Evolutionary conservation across 1,140 invertebrate genomes (phyloP), one percentile per base, ranked within the genome.

Genomic region (Drosophila leontia): DNA sequence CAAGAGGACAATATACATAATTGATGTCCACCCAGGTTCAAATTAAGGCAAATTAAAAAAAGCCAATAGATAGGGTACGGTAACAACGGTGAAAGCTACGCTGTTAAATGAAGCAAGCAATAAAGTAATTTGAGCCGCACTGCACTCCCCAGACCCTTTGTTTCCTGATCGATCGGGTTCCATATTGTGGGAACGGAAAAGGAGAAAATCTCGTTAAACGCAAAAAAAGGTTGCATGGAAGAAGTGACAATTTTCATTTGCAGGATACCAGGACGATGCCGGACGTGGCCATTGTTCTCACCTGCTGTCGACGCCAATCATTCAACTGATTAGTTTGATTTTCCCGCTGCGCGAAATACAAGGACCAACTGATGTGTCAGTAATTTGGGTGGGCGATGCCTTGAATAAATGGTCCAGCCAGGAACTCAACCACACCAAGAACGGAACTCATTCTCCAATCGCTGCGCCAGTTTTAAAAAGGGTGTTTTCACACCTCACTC

Each of bases 301-400:
- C 51, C 64, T 77, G 44, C 69, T 44, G 72, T 74, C 63, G 75
- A 82, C 82, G 85, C 75, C 85, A 88, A 88, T 88, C 85, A 85
- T 85, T 85, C 86, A 88, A 85, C 85, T 88, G 85, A 90, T 88
- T 88, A 88, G 81, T 90, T 88, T 88, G 75, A 90, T 88, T 88
- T 85, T 65, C 74, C 61, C 78, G 80, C 50, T 78, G 65, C 78
- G 84, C 59, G 35, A 65, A 65, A 48, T 63, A 81, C 65, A 72
- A 83, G 71, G 68, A 78, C 62, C 74, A 69, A 87, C 70, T 87
- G 83, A 65, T 77, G 83, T 87, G 83, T 70, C 80, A 87, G 71
- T 87, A 87, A 87, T 87, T 87, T 64, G 77, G 32, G 23, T 9
- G 35, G 29, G n/a, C 64, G 29, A 34, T 35, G 29, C n/a, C 11